phyloP scores from a whole-genome alignment of 2,797 vertebrate genomes.

The Serranus cabrilla region DNA sequence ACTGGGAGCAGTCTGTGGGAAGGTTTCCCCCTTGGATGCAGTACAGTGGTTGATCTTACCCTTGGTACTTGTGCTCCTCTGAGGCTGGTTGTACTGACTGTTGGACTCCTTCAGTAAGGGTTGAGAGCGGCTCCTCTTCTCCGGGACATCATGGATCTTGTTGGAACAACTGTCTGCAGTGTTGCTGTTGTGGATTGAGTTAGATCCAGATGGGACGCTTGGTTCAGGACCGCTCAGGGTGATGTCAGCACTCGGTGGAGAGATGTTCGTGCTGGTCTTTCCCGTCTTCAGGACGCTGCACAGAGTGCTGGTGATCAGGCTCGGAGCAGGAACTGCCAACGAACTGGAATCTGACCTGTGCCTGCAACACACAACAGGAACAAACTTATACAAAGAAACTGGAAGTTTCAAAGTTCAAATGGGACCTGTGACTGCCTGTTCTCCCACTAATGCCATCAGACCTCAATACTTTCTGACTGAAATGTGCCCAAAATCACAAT shows the following conservation, averaged over 20 bases:
- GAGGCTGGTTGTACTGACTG: neutral
- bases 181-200: constrained; percentile 8
- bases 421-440: neutral
- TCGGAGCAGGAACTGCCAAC: constrained; percentile 72
- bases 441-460: neutral
- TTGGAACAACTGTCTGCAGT: neutral
- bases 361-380: constrained; percentile 57
- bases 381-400: neutral
- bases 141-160: neutral
- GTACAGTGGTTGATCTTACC: neutral
- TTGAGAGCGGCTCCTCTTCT: constrained; percentile 8
- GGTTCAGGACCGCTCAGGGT: neutral
- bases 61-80: neutral
- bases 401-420: neutral
- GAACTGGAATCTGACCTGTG: constrained; percentile 81
- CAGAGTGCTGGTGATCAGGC: constrained; percentile 72
- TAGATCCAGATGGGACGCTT: neutral
- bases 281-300: constrained; percentile 73
- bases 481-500: neutral
- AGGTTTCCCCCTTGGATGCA: neutral
- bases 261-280: constrained; percentile 18
- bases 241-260: neutral
- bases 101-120: neutral
- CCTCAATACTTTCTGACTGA: neutral
- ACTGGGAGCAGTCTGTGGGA: constrained; percentile 37